Evolutionary conservation across 2,888 invertebrate genomes (phyloP).

Genomic region (Mechanitis messenoides): DNA sequence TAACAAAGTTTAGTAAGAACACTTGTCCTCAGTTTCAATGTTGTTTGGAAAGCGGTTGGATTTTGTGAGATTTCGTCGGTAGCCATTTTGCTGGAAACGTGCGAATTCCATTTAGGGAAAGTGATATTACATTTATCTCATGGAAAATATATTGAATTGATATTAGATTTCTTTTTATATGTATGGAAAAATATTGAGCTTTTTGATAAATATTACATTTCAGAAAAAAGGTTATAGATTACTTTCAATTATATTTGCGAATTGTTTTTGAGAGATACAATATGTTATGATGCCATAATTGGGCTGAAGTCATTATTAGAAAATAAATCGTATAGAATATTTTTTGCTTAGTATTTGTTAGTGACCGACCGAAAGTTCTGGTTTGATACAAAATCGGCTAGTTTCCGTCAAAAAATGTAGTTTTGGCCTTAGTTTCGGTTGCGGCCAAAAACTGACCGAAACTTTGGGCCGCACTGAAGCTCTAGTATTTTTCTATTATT

Average conservation of each 20-base stretch:
- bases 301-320: no score
- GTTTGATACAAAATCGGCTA: no score
- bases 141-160: slow-evolving; percentile 1
- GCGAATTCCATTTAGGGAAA: slow-evolving; percentile 19
- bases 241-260: neutral
- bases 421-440: no score
- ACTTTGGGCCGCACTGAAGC: no score
- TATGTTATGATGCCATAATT: neutral
- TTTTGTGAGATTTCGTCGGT: slow-evolving; percentile 11
- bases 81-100: slow-evolving; percentile 14
- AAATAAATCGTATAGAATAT: no score
- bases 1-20: neutral
- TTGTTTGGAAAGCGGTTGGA: slow-evolving; percentile 11
- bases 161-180: slow-evolving; percentile 7
- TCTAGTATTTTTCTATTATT: no score
- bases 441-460: no score
- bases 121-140: slow-evolving; percentile 9
- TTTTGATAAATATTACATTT: neutral
- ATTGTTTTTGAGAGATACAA: neutral
- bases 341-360: no score
- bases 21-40: slow-evolving; percentile 4
- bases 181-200: neutral
- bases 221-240: neutral
- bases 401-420: no score
- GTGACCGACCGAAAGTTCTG: no score